These are phyloP conservation scores for Bradypodion ventrale DNA, from an alignment of 2,797 vertebrate species.

Conservation along the genomic window DNA sequence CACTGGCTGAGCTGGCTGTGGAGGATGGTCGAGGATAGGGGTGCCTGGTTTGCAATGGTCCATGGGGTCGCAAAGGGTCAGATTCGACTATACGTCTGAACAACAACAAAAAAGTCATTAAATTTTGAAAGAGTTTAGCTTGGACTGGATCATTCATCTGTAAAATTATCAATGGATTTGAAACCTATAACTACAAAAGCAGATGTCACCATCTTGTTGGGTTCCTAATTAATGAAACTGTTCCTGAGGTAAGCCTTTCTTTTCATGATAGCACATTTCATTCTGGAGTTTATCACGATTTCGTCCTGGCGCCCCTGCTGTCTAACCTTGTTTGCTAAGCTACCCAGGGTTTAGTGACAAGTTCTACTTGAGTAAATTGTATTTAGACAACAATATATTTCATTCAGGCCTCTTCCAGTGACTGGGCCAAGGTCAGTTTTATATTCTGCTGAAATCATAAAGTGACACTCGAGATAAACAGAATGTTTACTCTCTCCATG, in stretches of 20 bases:
- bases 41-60: no score
- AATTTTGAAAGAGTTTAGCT: not conserved
- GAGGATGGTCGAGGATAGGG: no score
- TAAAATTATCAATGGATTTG: conserved; percentile 4
- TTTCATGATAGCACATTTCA: conserved; percentile 33
- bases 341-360: conserved; percentile 84
- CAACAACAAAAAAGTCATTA: no score
- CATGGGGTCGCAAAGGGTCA: no score
- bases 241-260: not conserved
- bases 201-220: not conserved
- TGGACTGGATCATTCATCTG: not conserved
- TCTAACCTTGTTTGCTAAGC: conserved; percentile 81
- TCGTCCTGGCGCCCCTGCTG: conserved; percentile 64
- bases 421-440: conserved; percentile 97
- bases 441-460: conserved; percentile 99
- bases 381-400: conserved; percentile 92
- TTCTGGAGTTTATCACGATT: conserved; percentile 64
- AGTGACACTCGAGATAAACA: conserved; percentile 99
- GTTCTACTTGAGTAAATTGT: conserved; percentile 90
- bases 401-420: conserved; percentile 88
- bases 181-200: not conserved
- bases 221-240: conserved; percentile 25
- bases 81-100: no score
- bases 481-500: conserved; percentile 99
- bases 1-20: no score